phyloP scores from a whole-genome alignment of 1,140 invertebrate genomes.

The Drosophila gunungcola region DNA sequence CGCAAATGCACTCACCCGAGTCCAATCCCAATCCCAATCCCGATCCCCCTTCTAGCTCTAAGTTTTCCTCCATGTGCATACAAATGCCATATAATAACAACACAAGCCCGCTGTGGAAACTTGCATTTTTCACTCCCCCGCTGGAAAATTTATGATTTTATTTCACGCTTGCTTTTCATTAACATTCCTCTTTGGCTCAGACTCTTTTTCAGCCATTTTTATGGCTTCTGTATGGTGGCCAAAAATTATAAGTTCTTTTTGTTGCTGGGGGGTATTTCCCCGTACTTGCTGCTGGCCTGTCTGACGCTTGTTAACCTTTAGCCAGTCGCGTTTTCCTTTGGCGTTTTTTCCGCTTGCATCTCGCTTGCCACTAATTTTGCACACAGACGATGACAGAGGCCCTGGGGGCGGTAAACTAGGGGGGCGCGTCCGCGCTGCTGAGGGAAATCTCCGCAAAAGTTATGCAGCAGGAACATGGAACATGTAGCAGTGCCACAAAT shows the following conservation, averaged over 20 bases:
- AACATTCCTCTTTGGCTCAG: conserved; percentile 55
- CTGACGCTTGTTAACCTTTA: conserved; percentile 79
- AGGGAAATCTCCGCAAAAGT: conserved; percentile 78
- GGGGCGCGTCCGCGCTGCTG: conserved; percentile 31
- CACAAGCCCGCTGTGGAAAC: conserved; percentile 13
- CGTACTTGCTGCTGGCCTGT: conserved; percentile 36
- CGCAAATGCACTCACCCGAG: conserved; percentile 73
- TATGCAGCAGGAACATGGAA: conserved; percentile 67
- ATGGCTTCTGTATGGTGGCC: conserved; percentile 44
- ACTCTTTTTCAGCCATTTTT: conserved; percentile 27
- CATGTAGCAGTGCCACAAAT: conserved; percentile 63
- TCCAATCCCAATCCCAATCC: conserved; percentile 15
- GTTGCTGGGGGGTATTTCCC: conserved; percentile 50
- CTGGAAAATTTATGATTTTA: conserved; percentile 82
- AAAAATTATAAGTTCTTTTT: conserved; percentile 75
- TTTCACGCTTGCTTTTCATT: conserved; percentile 84
- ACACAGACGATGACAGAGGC: conserved; percentile 37
- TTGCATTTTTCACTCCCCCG: conserved; percentile 17
- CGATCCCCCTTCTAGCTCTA: conserved; percentile 11
- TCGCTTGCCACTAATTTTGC: conserved; percentile 72
- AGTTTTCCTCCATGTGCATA: conserved; percentile 37
- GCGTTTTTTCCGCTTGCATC: conserved; percentile 37
- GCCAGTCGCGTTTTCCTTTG: conserved; percentile 60
- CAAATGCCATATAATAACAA: conserved; percentile 68
- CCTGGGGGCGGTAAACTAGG: neutral